Conservation (phyloP, 2,113 vertebrate species). For the Pachyramphus minor region DNA sequence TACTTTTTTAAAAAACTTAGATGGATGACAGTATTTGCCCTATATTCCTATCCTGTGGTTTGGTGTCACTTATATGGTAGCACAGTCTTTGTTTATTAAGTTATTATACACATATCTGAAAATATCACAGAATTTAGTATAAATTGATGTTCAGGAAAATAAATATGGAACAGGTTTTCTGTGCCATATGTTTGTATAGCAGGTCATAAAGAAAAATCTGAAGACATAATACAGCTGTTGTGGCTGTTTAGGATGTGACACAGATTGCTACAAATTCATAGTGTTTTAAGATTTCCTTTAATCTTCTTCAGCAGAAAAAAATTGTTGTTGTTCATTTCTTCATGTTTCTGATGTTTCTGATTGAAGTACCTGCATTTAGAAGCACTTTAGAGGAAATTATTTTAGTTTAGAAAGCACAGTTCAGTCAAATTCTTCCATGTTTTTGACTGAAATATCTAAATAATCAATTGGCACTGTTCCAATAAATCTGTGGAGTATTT, state of each 20-base stretch:
- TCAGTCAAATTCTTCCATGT: neutral
- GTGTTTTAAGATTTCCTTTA: neutral
- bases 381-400: neutral
- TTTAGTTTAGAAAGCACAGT: neutral
- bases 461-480: neutral
- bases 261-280: neutral
- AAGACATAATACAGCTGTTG: neutral
- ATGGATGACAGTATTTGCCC: neutral
- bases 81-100: neutral
- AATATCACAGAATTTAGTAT: neutral
- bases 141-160: neutral
- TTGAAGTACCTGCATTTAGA: neutral
- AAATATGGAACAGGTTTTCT: neutral
- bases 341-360: neutral
- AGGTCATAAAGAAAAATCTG: neutral
- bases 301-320: neutral
- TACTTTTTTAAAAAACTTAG: neutral
- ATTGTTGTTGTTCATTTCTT: neutral
- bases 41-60: neutral
- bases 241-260: neutral
- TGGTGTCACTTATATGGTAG: neutral
- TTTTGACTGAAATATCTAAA: conserved; percentile 2
- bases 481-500: neutral
- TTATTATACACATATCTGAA: neutral
- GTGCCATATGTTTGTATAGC: neutral